phyloP scores from a whole-genome alignment of 1,140 invertebrate genomes.

The Meloidogyne floridensis region DNA sequence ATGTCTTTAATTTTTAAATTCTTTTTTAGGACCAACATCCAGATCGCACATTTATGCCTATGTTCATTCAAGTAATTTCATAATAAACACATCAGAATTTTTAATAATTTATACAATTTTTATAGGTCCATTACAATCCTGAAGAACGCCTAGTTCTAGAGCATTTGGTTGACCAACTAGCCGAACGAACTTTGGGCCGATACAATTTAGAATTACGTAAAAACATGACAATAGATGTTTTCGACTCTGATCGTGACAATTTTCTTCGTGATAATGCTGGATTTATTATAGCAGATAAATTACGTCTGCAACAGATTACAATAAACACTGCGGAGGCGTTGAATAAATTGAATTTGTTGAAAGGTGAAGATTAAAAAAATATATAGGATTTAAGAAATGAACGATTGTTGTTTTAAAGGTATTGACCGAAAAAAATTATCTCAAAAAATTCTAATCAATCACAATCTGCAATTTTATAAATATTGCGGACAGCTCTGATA shows the following conservation, averaged over 20 bases:
- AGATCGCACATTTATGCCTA: constrained; percentile 49
- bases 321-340: constrained; percentile 44
- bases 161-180: constrained; percentile 58
- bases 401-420: too few relatives aligned
- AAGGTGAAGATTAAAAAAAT: constrained; percentile 43
- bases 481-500: too few relatives aligned
- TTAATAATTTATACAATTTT: not conserved
- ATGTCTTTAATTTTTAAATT: constrained; percentile 2
- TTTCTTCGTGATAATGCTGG: constrained; percentile 57
- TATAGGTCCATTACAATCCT: constrained; percentile 57
- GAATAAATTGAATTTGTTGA: constrained; percentile 36
- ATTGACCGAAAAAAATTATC: too few relatives aligned
- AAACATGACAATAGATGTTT: constrained; percentile 64
- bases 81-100: not conserved
- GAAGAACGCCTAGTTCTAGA: constrained; percentile 53
- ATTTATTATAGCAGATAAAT: constrained; percentile 60
- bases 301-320: constrained; percentile 52
- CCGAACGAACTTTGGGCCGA: constrained; percentile 57
- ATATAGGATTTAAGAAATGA: not conserved
- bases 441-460: too few relatives aligned
- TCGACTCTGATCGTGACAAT: constrained; percentile 43
- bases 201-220: constrained; percentile 62
- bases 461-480: too few relatives aligned
- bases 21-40: constrained; percentile 48
- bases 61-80: constrained; percentile 51